Evolutionary conservation across 2,113 vertebrate genomes (phyloP).

Genomic region (Dasyornis broadbenti): DNA sequence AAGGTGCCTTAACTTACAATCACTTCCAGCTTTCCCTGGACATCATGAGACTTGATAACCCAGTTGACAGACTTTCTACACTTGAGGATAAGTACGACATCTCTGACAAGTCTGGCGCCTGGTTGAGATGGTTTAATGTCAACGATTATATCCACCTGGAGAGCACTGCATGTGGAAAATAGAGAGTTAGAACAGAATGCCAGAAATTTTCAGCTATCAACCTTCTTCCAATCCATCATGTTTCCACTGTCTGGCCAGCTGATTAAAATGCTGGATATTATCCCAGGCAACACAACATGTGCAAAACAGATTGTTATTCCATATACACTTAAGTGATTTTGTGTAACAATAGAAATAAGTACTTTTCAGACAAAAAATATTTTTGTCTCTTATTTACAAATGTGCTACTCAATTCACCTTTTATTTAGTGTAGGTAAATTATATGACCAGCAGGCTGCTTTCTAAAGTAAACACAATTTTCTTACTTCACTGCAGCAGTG

Average conservation of each 20-base stretch:
- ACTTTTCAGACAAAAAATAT: constrained; percentile 35
- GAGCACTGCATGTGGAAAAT: constrained; percentile 80
- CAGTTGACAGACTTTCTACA: constrained; percentile 92
- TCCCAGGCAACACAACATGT: constrained; percentile 83
- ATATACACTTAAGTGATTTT: constrained; percentile 67
- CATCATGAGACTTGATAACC: constrained; percentile 86
- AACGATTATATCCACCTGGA: constrained; percentile 95
- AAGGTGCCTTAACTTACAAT: constrained; percentile 78
- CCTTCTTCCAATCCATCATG: constrained; percentile 74
- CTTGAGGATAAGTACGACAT: constrained; percentile 87
- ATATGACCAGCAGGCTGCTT: not conserved
- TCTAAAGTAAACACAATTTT: not conserved
- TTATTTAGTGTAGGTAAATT: not conserved
- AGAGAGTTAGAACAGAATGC: constrained; percentile 60
- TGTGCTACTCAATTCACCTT: not conserved
- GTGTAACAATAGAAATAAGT: constrained; percentile 66
- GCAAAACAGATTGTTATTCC: constrained; percentile 77
- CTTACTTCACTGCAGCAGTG: not conserved
- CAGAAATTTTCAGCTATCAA: constrained; percentile 72
- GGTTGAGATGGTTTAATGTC: constrained; percentile 84
- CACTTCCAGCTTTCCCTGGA: constrained; percentile 83
- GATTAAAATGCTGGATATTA: constrained; percentile 85
- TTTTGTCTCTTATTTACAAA: constrained; percentile 15
- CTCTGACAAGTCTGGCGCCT: constrained; percentile 72
- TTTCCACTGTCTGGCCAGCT: constrained; percentile 87